Evolutionary conservation across 2,888 invertebrate genomes (phyloP), one percentile per base, ranked within the genome.

Genomic region (Arge pagana): DNA sequence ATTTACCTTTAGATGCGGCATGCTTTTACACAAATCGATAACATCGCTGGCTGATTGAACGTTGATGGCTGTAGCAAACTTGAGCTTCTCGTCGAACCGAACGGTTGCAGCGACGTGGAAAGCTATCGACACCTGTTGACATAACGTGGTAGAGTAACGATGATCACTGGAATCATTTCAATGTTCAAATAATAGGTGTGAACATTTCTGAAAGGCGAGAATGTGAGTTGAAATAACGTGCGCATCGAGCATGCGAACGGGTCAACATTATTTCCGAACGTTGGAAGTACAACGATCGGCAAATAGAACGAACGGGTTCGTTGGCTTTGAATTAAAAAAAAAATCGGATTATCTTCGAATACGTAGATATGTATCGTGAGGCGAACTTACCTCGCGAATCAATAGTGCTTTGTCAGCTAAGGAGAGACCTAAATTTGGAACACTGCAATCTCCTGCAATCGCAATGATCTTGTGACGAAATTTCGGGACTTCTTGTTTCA

Each of bases 31-130:
- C 30, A 90, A 74, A 5, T 80, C 77, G 10, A 90, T 69, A 53
- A 90, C 74, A 61, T 85, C 82, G 55, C 81, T 79, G 0, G 87
- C 85, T 36, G 85, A 85, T 26, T 83, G 76, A 5, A 89, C 83
- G 73, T 90, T 90, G 73, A 89, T 85, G 52, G 83, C 79, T 18
- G 85, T 79, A 0, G 89, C 86, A n/a, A 79, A 70, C 72, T 82
- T 81, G 10, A 91, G 74, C 39, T 82, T 82, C 67, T 90, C 89
- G 67, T 89, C 87, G 68, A 91, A 91, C 57, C 84, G 80, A 15
- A 90, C 85, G 1, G 89, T 89, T 1, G 89, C 90, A 2, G 90
- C 90, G 37, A 85, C 85, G 70, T 90, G 89, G 70, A 90, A 84
- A 8, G 90, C 83, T 41, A 87, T 68, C 1, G 72, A 66, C 1